A percentile compares a stretch with the other conserved stretches of the same genome.
Conservation (phyloP, 1,140 invertebrate species). For the Linepithema humile region DNA sequence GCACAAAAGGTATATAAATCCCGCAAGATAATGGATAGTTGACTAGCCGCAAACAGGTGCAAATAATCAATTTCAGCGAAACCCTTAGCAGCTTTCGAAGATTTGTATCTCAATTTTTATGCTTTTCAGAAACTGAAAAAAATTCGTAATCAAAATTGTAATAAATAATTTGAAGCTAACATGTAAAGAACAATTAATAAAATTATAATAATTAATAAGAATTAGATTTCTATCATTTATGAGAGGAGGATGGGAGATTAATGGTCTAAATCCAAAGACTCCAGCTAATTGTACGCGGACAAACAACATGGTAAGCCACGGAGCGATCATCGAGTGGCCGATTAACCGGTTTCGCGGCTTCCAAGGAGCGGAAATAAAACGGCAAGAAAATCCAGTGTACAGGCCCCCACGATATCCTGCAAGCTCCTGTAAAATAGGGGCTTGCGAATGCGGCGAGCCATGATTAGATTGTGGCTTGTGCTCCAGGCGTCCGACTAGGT, state of each 20-base stretch:
- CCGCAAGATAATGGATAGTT: constrained; percentile 26
- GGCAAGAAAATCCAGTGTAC: constrained; percentile 43
- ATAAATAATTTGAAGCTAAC: background rate
- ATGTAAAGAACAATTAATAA: background rate
- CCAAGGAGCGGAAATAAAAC: constrained; percentile 48
- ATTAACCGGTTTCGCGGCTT: constrained; percentile 1
- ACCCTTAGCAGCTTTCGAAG: background rate
- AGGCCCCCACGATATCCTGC: constrained; percentile 25
- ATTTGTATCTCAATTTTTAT: background rate
- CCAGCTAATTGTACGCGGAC: background rate
- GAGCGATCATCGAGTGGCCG: background rate
- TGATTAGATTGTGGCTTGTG: constrained; percentile 81
- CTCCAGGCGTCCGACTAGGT: constrained; percentile 76
- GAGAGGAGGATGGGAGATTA: background rate
- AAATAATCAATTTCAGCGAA: constrained; percentile 14
- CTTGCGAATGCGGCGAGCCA: constrained; percentile 79
- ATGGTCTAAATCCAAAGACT: background rate
- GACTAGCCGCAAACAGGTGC: background rate
- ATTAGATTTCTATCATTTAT: background rate
- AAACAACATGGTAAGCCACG: background rate
- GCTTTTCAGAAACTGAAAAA: background rate
- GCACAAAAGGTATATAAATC: constrained; percentile 44
- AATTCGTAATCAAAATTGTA: background rate
- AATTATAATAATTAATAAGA: background rate
- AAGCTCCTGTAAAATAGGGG: constrained; percentile 71